phyloP scores from a whole-genome alignment of 2,888 invertebrate species.

The Athalia rosae region DNA sequence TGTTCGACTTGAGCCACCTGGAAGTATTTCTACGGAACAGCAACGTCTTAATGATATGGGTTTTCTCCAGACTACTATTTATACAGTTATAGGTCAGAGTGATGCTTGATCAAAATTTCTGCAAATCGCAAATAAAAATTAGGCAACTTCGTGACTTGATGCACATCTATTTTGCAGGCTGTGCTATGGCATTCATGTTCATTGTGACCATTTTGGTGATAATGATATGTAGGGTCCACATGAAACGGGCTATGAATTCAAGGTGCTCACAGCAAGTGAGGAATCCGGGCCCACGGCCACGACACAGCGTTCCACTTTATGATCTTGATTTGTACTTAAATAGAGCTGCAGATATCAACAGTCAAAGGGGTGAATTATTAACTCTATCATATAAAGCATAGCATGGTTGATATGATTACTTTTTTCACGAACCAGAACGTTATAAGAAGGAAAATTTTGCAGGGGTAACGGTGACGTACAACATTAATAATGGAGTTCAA shows the following conservation, averaged over 20 bases:
- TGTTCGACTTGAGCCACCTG: conserved; percentile 43
- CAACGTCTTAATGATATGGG: conserved; percentile 68
- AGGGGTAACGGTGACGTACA: conserved; percentile 71
- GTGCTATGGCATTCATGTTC: conserved; percentile 73
- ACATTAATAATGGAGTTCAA: conserved; percentile 72
- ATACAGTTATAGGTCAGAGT: conserved; percentile 70
- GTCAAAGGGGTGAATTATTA: conserved; percentile 51
- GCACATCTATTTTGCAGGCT: conserved; percentile 61
- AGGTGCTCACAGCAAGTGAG: conserved; percentile 61
- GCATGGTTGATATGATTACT: not conserved
- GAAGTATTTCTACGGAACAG: conserved; percentile 51
- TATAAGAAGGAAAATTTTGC: conserved; percentile 41
- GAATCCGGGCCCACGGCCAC: conserved; percentile 53
- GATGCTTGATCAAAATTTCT: not conserved
- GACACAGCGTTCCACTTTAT: conserved; percentile 58
- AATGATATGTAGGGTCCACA: conserved; percentile 73
- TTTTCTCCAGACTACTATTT: conserved; percentile 72
- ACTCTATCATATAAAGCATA: too few species aligned
- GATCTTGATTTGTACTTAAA: conserved; percentile 66
- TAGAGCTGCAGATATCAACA: conserved; percentile 55
- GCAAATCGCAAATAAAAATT: not conserved
- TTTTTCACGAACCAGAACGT: not conserved
- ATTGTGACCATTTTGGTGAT: conserved; percentile 72
- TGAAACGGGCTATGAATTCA: conserved; percentile 67
- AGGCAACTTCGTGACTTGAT: not conserved